Base-by-base conservation (phyloP, 2,113 vertebrate genomes). In the Mirounga angustirostris region DNA sequence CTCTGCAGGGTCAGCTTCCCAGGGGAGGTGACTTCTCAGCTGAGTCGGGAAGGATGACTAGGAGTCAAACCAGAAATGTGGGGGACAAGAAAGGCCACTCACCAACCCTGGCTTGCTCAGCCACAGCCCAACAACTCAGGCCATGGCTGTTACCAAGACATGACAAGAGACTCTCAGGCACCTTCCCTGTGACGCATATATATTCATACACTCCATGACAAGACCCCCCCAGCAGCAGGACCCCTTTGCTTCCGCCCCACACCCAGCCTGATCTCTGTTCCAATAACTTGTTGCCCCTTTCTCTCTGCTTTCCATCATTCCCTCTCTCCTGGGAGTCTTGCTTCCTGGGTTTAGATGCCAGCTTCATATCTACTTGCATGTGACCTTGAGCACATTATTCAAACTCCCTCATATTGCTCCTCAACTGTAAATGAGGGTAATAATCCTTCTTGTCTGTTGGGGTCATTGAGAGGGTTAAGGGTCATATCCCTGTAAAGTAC, bases 401-500 rank as follows among this genome's bases (percentile, higher is more conserved):
- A 24, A 73, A 33, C 26, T 59, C 73, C 14, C 28, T 21, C 24
- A 26, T 18, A 30, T 24, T 2, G 76, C 4, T 24, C 54, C 76
- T 91, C 15, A 7, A 5, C 65, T 19, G 40, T n/a, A 28, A 73
- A 11, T 6, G 78, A 65, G 24, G 21, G 33, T 58, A 16, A 18
- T 36, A 24, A 79, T 24, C 46, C 61, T 54, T 67, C 84, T 43
- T 2, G 3, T 54, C 79, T 56, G 43, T n/a, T 14, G 5, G 74
- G 69, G 52, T 84, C 54, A 33, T 7, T 4, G 14, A 80, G 80
- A 73, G 12, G 30, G 50, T 61, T 9, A 74, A 40, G 16, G 36
- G 63, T 46, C 65, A 13, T 9, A 10, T 14, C 7, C 21, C 50
- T 0, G 0, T 10, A 56, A 5, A 76, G 82, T 22, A 43, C 26